Evolutionary conservation across 2,888 invertebrate genomes (phyloP).

Genomic region (Quadriops clusia): DNA sequence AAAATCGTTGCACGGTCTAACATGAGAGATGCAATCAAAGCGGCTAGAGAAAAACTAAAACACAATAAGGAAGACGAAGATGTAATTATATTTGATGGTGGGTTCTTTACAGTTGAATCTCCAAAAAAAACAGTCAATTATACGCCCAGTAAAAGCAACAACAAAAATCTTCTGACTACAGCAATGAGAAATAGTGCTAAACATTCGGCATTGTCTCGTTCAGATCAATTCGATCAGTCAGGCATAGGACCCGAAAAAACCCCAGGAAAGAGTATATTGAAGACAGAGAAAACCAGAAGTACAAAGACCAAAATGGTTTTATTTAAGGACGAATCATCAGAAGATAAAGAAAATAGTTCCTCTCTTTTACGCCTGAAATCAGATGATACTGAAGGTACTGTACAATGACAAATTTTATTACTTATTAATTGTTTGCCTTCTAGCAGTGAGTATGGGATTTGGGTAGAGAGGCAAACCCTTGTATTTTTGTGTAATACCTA

Average conservation of each 20-base stretch:
- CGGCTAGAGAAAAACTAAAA: constrained; percentile 19
- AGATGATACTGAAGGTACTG: too few relatives aligned
- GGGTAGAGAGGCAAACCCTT: too few relatives aligned
- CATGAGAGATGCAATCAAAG: constrained; percentile 25
- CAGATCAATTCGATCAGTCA: constrained; percentile 2
- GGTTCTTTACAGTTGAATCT: constrained; percentile 7
- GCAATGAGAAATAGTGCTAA: constrained; percentile 2
- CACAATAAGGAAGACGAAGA: constrained; percentile 10
- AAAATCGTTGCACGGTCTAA: constrained; percentile 17
- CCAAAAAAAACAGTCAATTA: constrained; percentile 5
- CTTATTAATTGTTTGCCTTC: too few relatives aligned
- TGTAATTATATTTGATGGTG: constrained; percentile 4
- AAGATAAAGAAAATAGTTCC: constrained; percentile 5
- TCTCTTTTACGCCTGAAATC: too few relatives aligned
- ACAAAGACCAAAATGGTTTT: constrained; percentile 12
- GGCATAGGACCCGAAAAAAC: constrained; percentile 5
- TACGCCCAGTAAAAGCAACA: background rate
- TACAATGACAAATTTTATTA: too few relatives aligned
- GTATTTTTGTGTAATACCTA: too few relatives aligned
- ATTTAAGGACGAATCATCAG: constrained; percentile 9
- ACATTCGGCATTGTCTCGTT: too few relatives aligned
- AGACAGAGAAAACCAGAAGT: constrained; percentile 6
- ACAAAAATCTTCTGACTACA: constrained; percentile 5
- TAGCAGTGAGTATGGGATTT: too few relatives aligned
- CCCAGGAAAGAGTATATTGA: constrained; percentile 13